Evolutionary conservation across 2,888 invertebrate species (phyloP), one percentile per base, ranked within the genome.

Genomic region (Hirudinaria manillensis): DNA sequence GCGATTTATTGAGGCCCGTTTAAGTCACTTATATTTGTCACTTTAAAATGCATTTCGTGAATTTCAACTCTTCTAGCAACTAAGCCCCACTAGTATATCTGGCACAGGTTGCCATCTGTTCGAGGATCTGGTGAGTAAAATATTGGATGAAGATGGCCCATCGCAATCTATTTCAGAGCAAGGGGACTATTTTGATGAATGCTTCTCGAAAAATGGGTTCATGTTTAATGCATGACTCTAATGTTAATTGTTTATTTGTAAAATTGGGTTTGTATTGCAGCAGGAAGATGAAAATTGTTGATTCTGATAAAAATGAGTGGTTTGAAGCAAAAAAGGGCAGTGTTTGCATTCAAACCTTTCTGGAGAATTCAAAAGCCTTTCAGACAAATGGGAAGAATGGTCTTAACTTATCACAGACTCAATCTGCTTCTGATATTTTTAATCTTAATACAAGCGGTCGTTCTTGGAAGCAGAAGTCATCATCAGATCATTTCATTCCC

Each of bases 71-170:
- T 24, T n/a, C n/a, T 61, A 61, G 24, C 27, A 72, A 24, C 55
- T 72, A 4, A 29, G 32, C 16, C 53, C 38, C 6, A 38, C 55
- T 3, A 24, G 73, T 16, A n/a, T 56, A 27, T 21, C 55, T 32
- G 56, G 73, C 34, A 27, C 61, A 16, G 73, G 73, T 6, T 73
- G 55, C 24, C 73, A 73, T 55, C 61, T 61, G 19, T 72, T 77
- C 24, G 77, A 77, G 29, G 77, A 77, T 21, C 56, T 77, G 19
- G 77, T 77, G n/a, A 73, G 66, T 34, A 77, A 77, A 53, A 72
- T 77, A 32, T 32, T 77, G 36, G 77, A 77, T 24, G 77, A 77
- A 32, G 75, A 77, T 27, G 19, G 29, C n/a, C 24, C 61, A 61
- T 61, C 74, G 6, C 61, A 74, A 66, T 56, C 56, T 27, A 24